Evolutionary conservation across 2,797 vertebrate species (phyloP).

Genomic region (Sciaenops ocellatus): DNA sequence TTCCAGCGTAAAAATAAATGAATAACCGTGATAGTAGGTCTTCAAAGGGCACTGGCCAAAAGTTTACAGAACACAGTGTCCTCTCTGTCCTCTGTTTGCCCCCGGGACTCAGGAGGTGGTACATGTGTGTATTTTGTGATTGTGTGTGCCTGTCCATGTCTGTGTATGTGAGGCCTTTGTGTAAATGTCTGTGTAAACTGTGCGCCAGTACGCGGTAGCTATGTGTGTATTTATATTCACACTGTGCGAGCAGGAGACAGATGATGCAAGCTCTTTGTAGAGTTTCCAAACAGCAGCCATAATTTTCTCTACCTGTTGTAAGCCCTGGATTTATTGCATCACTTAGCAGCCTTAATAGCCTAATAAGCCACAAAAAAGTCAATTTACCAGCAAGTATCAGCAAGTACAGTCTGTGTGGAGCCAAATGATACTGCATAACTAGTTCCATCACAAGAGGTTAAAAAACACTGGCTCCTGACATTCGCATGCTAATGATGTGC

Average conservation of each 20-base stretch:
- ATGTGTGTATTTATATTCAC: slow-evolving; percentile 68
- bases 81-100: slow-evolving; percentile 74
- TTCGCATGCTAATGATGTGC: slow-evolving; percentile 7
- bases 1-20: slow-evolving; percentile 69
- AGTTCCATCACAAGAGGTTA: slow-evolving; percentile 28
- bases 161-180: slow-evolving; percentile 53
- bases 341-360: slow-evolving; percentile 72
- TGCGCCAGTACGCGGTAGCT: slow-evolving; percentile 52
- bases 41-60: slow-evolving; percentile 74
- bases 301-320: slow-evolving; percentile 74
- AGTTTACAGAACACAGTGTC: slow-evolving; percentile 80
- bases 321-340: slow-evolving; percentile 76
- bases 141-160: slow-evolving; percentile 28
- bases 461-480: slow-evolving; percentile 26
- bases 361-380: slow-evolving; percentile 65
- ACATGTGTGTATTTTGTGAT: slow-evolving; percentile 39
- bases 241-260: slow-evolving; percentile 56
- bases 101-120: slow-evolving; percentile 59
- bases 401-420: slow-evolving; percentile 53
- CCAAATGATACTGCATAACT: slow-evolving; percentile 43
- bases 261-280: slow-evolving; percentile 76
- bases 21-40: slow-evolving; percentile 67
- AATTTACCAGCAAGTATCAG: slow-evolving; percentile 66
- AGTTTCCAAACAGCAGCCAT: slow-evolving; percentile 74
- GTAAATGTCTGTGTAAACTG: slow-evolving; percentile 43